phyloP scores from a whole-genome alignment of 2,113 vertebrate genomes.

The Cathartes aura region DNA sequence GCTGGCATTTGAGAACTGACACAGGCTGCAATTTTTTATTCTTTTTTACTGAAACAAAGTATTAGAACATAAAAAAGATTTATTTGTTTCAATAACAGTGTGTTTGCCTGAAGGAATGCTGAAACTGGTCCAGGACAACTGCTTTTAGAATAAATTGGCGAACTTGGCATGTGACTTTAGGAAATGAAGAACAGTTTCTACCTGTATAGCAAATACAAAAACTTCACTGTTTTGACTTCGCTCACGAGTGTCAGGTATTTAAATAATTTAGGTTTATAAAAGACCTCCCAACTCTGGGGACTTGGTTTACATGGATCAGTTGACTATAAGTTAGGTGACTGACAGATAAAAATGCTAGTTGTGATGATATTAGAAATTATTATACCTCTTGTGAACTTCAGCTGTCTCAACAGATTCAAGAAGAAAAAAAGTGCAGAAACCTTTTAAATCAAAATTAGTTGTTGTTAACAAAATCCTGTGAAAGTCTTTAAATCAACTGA shows the following conservation, averaged over 20 bases:
- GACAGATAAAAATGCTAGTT: neutral
- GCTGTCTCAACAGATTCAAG: neutral
- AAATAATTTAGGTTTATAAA: neutral
- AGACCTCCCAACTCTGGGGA: neutral
- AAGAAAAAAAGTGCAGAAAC: neutral
- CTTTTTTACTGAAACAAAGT: neutral
- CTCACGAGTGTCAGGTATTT: neutral
- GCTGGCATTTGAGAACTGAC: neutral
- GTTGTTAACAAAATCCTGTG: neutral
- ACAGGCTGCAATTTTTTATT: neutral
- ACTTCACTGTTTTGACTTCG: neutral
- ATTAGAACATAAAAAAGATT: neutral
- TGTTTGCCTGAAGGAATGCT: slow-evolving; percentile 1
- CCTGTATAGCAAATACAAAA: neutral
- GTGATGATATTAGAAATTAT: neutral
- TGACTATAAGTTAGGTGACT: neutral
- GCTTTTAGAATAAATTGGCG: neutral
- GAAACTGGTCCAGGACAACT: neutral
- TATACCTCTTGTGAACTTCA: neutral
- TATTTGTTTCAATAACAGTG: neutral
- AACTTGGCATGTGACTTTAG: neutral
- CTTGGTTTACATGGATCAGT: neutral
- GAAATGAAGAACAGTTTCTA: slow-evolving; percentile 15
- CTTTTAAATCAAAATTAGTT: neutral
- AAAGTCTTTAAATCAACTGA: neutral